Base-by-base conservation (phyloP, 2,888 invertebrate genomes). In the Panopea generosa region DNA sequence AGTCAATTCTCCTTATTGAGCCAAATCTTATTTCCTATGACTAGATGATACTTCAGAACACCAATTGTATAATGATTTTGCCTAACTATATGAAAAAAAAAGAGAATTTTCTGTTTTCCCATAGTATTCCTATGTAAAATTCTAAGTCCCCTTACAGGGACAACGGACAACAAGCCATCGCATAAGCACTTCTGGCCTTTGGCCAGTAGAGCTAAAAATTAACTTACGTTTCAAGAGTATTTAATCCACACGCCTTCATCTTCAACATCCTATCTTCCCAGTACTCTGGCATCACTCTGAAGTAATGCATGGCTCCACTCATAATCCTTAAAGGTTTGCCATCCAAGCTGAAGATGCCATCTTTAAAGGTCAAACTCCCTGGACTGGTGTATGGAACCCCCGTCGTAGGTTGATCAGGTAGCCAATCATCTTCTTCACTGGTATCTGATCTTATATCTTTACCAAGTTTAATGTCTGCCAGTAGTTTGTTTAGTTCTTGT, bases 281-380 rank as follows among this genome's bases (percentile, higher is more conserved):
- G 63, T 90, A 89, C 27, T 88, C 85, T 0, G 85, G 88, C 0
- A 87, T 77, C 20, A 90, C 84, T 11, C 91, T 79, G 77, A 91
- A 91, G 66, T 91, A 91, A 72, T 91, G 91, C 69, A 91, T 80
- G 4, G 90, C 87, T 2, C 91, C 91, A 81, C 90, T 90, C 9
- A 91, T 73, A 29, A 91, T 85, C 26, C 83, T 61, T 6, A 90
- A 82, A 14, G 86, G 78, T 38, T 85, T 81, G 2, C 84, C 88
- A 61, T 84, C 78, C 26, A 91, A 80, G 49, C 74, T 86, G 63
- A 91, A 91, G 67, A 83, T 66, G 7, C 85, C 61, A 3, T 84
- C 73, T 22, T 74, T 73, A 65, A 84, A 87, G 3, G 72, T 84
- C 22, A 87, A 66, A 45, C 68, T 59, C 20, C 73, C 76, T 18